Evolutionary conservation across 2,113 vertebrate species (phyloP), one percentile per base, ranked within the genome.

Genomic region (Hypomesus transpacificus): DNA sequence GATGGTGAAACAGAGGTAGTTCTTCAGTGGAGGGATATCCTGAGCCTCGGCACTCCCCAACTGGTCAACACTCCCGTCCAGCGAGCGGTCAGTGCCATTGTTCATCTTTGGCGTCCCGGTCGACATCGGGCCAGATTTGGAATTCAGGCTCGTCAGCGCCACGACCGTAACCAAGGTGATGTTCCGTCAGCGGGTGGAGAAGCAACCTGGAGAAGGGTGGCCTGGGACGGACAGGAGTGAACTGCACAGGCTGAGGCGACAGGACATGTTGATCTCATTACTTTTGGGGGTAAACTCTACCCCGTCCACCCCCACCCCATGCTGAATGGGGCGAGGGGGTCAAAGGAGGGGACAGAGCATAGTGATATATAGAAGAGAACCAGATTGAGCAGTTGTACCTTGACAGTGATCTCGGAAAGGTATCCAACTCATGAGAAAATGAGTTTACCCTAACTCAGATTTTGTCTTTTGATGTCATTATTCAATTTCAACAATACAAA

Each of bases 1-100:
- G 80, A 96, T 93, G 85, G 92, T 89, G 80, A 95, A 91, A 70
- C 91, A 85, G 82, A 96, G 86, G 86, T 93, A 94, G 85, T 75
- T 93, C 79, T 82, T 86, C 75, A 92, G 90, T 62, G 78, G 87
- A 34, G 84, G 89, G 26, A 77, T 26, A 13, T 85, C 80, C 73
- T 81, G 86, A 31, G 81, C 81, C 74, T 93, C 91, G 86, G 89
- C 79, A 28, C 84, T 89, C 16, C 81, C 79, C 82, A 91, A 84
- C 74, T 90, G 87, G 82, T 91, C 91, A 5, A 90, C 85, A 77
- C 87, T 90, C 72, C 82, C 86, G 28, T 91, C 91, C 89, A 90
- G 77, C 60, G 91, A 82, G 76, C 85, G 76, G 85, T 91, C 92
- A 77, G 89, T 81, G 87, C 93, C 94, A 84, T 90, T 85, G 81